These are phyloP conservation scores for Metellina segmentata DNA, from an alignment of 2,888 invertebrate genomes.

Conservation along the genomic window DNA sequence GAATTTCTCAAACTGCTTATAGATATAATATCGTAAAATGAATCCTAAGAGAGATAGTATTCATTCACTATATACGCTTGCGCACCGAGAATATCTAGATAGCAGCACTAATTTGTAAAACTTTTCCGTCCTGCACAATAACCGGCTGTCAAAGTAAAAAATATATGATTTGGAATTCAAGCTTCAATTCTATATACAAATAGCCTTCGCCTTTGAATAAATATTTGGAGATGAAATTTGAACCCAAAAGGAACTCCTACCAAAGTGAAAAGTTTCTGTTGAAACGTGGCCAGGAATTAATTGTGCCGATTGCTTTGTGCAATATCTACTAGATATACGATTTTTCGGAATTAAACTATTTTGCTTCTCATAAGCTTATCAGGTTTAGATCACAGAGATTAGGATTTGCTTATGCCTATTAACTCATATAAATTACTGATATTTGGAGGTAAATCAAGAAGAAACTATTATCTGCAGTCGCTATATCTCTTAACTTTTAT, in stretches of 20 bases:
- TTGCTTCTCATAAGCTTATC: neutral
- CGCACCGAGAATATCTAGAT: no score
- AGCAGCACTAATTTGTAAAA: no score
- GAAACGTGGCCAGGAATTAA: slow-evolving; percentile 61
- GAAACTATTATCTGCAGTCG: no score
- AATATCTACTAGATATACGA: neutral
- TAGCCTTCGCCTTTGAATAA: slow-evolving; percentile 49
- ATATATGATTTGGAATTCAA: slow-evolving; percentile 30
- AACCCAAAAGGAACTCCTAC: slow-evolving; percentile 6
- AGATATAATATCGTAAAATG: no score
- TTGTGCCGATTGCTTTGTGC: slow-evolving; percentile 18
- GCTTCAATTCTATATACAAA: slow-evolving; percentile 47
- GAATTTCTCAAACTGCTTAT: no score
- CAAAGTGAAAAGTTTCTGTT: neutral
- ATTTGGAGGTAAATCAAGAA: no score
- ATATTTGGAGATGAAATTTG: slow-evolving; percentile 37
- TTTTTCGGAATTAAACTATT: neutral
- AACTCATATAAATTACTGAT: neutral
- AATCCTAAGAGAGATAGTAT: no score
- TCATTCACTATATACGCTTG: no score
- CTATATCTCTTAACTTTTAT: no score
- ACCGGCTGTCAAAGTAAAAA: slow-evolving; percentile 37
- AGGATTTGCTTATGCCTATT: neutral
- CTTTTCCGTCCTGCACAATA: no score
- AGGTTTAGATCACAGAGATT: neutral